These are phyloP conservation scores for Caenorhabditis auriculariae DNA, from an alignment of 2,888 invertebrate species.

Conservation along the genomic window DNA sequence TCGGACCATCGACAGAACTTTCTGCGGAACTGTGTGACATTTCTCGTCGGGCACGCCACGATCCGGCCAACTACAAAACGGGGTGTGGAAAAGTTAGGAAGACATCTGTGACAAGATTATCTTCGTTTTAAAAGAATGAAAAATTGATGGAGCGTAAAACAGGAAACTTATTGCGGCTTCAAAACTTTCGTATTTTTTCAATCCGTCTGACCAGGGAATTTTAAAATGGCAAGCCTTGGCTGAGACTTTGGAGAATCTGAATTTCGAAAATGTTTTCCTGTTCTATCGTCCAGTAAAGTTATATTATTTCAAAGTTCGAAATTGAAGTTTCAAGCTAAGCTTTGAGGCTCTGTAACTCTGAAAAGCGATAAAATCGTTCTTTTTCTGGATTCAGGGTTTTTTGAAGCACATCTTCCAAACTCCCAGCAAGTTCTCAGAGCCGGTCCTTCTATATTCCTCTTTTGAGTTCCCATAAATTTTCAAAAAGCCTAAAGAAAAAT, in stretches of 20 bases:
- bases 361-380: no score
- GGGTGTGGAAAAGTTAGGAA: background rate
- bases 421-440: background rate
- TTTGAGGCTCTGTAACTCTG: no score
- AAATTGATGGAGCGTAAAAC: background rate
- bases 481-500: no score
- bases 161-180: slow-evolving; percentile 1
- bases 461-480: background rate
- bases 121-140: background rate
- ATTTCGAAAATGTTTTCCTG: no score
- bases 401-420: background rate
- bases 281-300: no score
- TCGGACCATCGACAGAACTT: slow-evolving; percentile 31
- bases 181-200: no score
- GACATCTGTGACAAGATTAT: background rate
- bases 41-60: slow-evolving; percentile 41
- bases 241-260: no score
- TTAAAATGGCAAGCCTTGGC: no score
- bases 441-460: background rate
- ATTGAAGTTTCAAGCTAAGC: no score
- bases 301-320: no score
- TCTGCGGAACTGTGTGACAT: slow-evolving; percentile 31
- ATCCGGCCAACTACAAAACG: slow-evolving; percentile 40
- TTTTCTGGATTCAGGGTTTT: background rate
- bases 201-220: no score